phyloP scores from a whole-genome alignment of 2,888 invertebrate species.

The Osmoderma eremita region DNA sequence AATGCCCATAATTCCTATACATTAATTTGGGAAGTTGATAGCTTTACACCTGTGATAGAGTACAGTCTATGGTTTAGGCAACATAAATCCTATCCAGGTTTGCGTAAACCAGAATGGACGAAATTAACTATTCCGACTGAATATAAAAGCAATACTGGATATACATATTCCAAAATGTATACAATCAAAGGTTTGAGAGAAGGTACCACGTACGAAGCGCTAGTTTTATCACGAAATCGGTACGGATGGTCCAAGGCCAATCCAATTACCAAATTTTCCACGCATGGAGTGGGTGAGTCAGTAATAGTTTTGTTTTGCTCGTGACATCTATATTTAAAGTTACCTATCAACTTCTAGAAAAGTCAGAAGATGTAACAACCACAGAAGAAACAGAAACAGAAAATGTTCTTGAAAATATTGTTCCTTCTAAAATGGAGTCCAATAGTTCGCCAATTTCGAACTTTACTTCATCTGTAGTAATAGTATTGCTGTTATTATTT shows the following conservation, averaged over 20 bases:
- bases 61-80: slow-evolving; percentile 71
- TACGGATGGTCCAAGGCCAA: slow-evolving; percentile 89
- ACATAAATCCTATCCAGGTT: slow-evolving; percentile 64
- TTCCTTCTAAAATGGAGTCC: slow-evolving; percentile 17
- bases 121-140: slow-evolving; percentile 78
- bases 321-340: neutral
- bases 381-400: slow-evolving; percentile 56
- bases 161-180: slow-evolving; percentile 80
- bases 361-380: slow-evolving; percentile 59
- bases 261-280: slow-evolving; percentile 78
- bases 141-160: slow-evolving; percentile 70
- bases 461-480: neutral
- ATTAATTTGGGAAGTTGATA: slow-evolving; percentile 87
- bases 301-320: neutral
- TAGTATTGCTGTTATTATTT: slow-evolving; percentile 11
- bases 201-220: slow-evolving; percentile 80
- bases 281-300: slow-evolving; percentile 74
- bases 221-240: slow-evolving; percentile 81
- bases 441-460: neutral
- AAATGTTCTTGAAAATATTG: slow-evolving; percentile 31
- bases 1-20: slow-evolving; percentile 70
- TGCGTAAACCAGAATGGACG: slow-evolving; percentile 71
- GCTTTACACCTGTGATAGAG: slow-evolving; percentile 81
- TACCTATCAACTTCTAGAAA: slow-evolving; percentile 45
- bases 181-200: slow-evolving; percentile 78